Evolutionary conservation across 2,797 vertebrate genomes (phyloP), one percentile per base, ranked within the genome.

Genomic region (Sebastes kiyomatsui): DNA sequence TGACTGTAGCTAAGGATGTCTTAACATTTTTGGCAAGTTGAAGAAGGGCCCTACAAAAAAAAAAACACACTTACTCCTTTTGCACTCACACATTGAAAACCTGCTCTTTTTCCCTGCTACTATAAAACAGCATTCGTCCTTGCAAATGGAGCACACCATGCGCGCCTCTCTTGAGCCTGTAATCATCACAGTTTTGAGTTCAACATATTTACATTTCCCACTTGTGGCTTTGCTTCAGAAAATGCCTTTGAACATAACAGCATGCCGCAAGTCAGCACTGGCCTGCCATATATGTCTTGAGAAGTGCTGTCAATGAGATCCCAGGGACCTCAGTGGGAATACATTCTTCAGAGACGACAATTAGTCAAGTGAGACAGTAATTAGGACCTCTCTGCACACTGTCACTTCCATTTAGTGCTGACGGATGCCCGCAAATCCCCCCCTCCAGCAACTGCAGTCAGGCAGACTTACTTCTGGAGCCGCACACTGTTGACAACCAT

Each of bases 321-420:
- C 59, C 61, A 49, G 32, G 59, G 70, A 86, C 83, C 82, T 90
- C 81, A 79, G 83, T 85, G 88, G 91, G 89, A 93, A 91, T 87
- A 83, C 89, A 82, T 87, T 92, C 90, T 88, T 90, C 82, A 91
- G 92, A 92, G 92, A 91, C 70, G 81, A 94, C 92, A 93, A 93
- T 95, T 93, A 94, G 92, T 93, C 92, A 92, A 93, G 90, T 90
- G 93, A 93, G 92, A 93, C 92, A 91, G 92, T 94, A 93, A 94
- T 95, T 94, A 93, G 92, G 91, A 93, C 90, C 90, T 93, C 90
- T 95, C 92, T 92, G 92, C 90, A 92, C 84, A 91, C 93, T 95
- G 93, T 92, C 94, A 93, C 93, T 94, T 94, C 80, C 83, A 80
- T 84, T 95, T 94, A 94, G 88, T 80, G 80, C 83, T 93, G 94